phyloP scores from a whole-genome alignment of 2,888 invertebrate genomes.

The Chrysotoxum bicinctum region DNA sequence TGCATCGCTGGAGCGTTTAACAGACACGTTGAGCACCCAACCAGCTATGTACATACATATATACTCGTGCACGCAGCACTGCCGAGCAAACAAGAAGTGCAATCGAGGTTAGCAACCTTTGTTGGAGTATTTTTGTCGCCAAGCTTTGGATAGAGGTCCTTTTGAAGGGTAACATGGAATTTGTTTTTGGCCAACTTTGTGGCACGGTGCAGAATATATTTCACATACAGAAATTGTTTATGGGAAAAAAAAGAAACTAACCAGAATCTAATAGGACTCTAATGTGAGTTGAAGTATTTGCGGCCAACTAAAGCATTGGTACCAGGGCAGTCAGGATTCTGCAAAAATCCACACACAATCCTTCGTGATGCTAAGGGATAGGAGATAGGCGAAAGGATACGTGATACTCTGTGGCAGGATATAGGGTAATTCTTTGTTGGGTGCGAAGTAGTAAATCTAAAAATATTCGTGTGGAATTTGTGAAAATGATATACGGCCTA shows the following conservation, averaged over 20 bases:
- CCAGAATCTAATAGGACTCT: constrained; percentile 57
- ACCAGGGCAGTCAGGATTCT: constrained; percentile 10
- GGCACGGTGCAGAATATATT: constrained; percentile 24
- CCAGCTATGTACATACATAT: constrained; percentile 22
- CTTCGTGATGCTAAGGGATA: not conserved
- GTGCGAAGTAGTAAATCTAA: constrained; percentile 56
- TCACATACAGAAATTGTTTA: constrained; percentile 38
- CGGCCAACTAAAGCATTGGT: constrained; percentile 5
- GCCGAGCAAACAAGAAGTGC: constrained; percentile 29
- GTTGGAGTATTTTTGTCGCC: constrained; percentile 65
- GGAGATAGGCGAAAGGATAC: not conserved
- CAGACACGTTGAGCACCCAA: constrained; percentile 52
- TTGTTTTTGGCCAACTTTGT: constrained; percentile 53
- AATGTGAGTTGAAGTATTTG: constrained; percentile 61
- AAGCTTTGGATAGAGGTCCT: constrained; percentile 31
- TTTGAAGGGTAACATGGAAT: constrained; percentile 27
- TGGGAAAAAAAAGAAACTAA: not conserved
- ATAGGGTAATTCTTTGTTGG: constrained; percentile 65
- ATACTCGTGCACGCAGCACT: not conserved
- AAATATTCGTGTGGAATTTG: constrained; percentile 59
- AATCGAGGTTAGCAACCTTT: constrained; percentile 46
- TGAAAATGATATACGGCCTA: constrained; percentile 63
- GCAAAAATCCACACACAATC: constrained; percentile 15
- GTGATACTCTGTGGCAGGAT: constrained; percentile 28
- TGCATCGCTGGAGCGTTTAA: constrained; percentile 72